A percentile compares a stretch with the other conserved stretches of the same genome.
These are phyloP conservation scores for Matsumurasca onukii DNA, from an alignment of 1,140 invertebrate genomes.

Conservation along the genomic window DNA sequence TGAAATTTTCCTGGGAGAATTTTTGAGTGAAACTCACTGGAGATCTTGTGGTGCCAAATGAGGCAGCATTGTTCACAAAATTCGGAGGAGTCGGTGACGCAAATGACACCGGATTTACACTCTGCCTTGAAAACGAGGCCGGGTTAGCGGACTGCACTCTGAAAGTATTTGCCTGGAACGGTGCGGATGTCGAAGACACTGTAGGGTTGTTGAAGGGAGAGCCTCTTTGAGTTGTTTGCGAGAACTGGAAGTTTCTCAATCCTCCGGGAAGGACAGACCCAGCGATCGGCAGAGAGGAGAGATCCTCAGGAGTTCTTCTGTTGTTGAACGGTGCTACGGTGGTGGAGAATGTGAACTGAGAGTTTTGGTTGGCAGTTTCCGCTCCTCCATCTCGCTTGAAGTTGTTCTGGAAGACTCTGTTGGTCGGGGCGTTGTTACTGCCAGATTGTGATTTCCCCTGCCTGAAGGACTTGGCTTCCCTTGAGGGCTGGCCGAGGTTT, in stretches of 20 bases:
- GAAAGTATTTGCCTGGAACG: neutral
- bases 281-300: neutral
- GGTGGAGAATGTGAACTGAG: neutral
- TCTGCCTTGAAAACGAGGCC: neutral
- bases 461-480: neutral
- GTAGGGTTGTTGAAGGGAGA: neutral
- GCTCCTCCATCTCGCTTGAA: neutral
- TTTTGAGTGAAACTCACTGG: neutral
- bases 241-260: neutral
- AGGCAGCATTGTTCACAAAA: neutral
- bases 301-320: neutral
- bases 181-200: neutral
- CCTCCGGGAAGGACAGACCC: conserved; percentile 13
- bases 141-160: neutral
- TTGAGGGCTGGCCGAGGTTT: neutral
- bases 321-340: neutral
- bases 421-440: neutral
- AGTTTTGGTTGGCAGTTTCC: neutral
- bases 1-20: neutral
- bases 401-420: conserved; percentile 15
- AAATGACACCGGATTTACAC: neutral
- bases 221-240: neutral
- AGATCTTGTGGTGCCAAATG: neutral
- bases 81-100: neutral
- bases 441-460: neutral